Percentiles rank a stretch among this genome's conserved stretches.
These are phyloP conservation scores for Allygus modestus DNA, from an alignment of 2,888 invertebrate species.

Conservation along the genomic window DNA sequence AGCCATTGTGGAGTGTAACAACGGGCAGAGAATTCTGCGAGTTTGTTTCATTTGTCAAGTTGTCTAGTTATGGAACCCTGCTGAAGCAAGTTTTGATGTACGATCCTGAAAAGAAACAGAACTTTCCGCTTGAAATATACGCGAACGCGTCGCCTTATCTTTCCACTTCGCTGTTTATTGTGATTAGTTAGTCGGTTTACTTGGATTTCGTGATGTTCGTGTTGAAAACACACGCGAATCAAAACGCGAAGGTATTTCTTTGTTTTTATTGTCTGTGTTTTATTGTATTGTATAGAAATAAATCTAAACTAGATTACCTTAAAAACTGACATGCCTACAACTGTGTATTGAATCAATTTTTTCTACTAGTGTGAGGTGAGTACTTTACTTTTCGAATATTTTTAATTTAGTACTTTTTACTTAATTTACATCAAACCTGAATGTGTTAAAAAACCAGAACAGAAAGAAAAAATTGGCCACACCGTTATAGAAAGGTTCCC, in stretches of 20 bases:
- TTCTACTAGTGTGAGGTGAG: too few species aligned
- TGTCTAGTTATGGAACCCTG: constrained; percentile 54
- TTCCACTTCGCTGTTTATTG: background rate
- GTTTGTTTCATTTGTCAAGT: constrained; percentile 58
- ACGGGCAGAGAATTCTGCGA: constrained; percentile 5
- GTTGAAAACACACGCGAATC: constrained; percentile 7
- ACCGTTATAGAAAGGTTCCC: too few species aligned
- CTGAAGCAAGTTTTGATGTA: constrained; percentile 47
- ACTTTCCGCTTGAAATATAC: constrained; percentile 40
- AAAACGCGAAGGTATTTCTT: background rate
- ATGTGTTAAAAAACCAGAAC: too few species aligned
- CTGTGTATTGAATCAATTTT: too few species aligned
- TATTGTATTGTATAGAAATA: too few species aligned
- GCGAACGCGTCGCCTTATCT: constrained; percentile 46
- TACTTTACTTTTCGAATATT: too few species aligned
- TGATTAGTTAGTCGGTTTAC: background rate
- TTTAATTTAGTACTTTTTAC: too few species aligned
- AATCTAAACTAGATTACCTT: too few species aligned
- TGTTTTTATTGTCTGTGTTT: too few species aligned
- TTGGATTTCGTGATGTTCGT: background rate
- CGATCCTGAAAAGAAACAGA: constrained; percentile 37
- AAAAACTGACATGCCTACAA: too few species aligned
- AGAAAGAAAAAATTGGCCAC: too few species aligned
- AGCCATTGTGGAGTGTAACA: background rate
- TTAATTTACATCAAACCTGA: too few species aligned